Base-by-base conservation (phyloP, 2,888 invertebrate genomes). In the Limnephilus lunatus region DNA sequence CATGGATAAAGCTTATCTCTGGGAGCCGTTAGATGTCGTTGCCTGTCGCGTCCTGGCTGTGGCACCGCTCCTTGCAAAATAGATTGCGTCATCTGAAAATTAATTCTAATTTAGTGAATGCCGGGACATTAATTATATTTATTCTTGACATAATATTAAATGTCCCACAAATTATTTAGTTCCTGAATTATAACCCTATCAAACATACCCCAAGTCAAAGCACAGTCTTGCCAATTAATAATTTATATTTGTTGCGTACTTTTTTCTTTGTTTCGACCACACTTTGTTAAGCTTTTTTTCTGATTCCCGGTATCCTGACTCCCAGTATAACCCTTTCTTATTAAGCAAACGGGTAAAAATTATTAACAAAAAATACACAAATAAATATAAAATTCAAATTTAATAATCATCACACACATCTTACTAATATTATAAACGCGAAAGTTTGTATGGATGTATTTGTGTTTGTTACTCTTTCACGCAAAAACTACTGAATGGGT, bases 31-130 rank as follows among this genome's bases (percentile, higher is more conserved):
- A 93, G 91, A 83, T 90, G 89, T 30, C 92, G 90, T 81, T 93
- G 93, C 68, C 93, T 90, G 80, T 93, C 93, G 19, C 86, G 68
- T 32, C 86, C 87, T 15, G 90, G 81, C 35, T 90, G 92, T 25
- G 91, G 25, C 9, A 89, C 89, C 3, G 92, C 83, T 80, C 88
- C 92, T 83, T 93, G 93, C 35, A 93, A 85, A 48, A 93, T 93
- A 12, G 93, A 93, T 7, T 93, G 93, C 9, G 93, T 93, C 93
- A 93, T 93, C 93, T 93, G 87, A 39, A 90, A 93, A 85, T 32
- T 85, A 32, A 39, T 39, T 68, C 68, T 68, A 68, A 68, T 68
- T 68, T 68, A 68, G 25, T 68, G 68, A 68, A 68, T 25, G 68
- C 25, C 25, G n/a, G 9, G 9, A 68, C 68, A 68, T 68, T n/a